Evolutionary conservation across 2,888 invertebrate species (phyloP).

Genomic region (Drosophila acutilabella): DNA sequence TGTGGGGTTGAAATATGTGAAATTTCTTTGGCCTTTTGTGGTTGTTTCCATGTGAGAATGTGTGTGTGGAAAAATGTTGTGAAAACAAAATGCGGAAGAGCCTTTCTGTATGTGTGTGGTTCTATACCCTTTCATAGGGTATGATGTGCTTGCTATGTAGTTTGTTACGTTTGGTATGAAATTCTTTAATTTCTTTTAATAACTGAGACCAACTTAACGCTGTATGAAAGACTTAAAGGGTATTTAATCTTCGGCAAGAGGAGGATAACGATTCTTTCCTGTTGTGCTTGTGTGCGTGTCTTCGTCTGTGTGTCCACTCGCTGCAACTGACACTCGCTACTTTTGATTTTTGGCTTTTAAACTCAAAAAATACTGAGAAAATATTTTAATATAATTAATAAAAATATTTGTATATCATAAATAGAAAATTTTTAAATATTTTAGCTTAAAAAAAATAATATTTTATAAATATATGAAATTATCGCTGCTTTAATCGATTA

Average conservation of each 20-base stretch:
- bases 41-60: slow-evolving; percentile 8
- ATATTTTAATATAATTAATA: background rate
- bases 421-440: background rate
- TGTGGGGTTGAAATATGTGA: slow-evolving; percentile 60
- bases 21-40: slow-evolving; percentile 33
- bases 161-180: no score
- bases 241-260: no score
- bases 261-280: no score
- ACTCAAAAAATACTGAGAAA: background rate
- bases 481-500: no score
- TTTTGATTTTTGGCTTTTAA: slow-evolving; percentile 2
- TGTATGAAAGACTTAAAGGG: no score
- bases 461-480: no score
- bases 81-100: slow-evolving; percentile 38
- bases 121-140: no score
- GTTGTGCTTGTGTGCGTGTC: background rate
- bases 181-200: no score
- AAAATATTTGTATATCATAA: no score
- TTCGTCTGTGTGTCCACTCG: slow-evolving; percentile 19
- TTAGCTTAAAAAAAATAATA: background rate
- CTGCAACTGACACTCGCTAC: slow-evolving; percentile 20
- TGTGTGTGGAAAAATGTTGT: slow-evolving; percentile 43
- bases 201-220: no score
- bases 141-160: no score
- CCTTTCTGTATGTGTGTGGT: slow-evolving; percentile 4